phyloP scores from a whole-genome alignment of 2,797 vertebrate species.

The Acrocephalus scirpaceus region DNA sequence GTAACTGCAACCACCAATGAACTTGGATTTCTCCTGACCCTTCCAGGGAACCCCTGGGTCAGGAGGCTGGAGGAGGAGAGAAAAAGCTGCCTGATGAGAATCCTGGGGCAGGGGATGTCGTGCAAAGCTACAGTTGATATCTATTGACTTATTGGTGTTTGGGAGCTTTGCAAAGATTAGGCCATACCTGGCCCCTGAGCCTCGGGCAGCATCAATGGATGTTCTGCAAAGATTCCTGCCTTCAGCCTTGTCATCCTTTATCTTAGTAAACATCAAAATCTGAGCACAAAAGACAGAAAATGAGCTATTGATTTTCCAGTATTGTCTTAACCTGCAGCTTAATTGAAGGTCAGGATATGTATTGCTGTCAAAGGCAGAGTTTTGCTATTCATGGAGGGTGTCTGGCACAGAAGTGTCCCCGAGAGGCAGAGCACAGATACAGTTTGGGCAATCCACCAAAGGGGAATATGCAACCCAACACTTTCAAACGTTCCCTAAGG shows the following conservation, averaged over 20 bases:
- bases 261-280: slow-evolving; percentile 92
- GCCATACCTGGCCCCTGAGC: slow-evolving; percentile 64
- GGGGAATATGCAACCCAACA: slow-evolving; percentile 6
- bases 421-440: slow-evolving; percentile 36
- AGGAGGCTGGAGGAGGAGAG: not conserved
- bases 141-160: slow-evolving; percentile 54
- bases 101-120: not conserved
- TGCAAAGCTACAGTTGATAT: slow-evolving; percentile 10
- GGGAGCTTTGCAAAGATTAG: slow-evolving; percentile 64
- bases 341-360: slow-evolving; percentile 92
- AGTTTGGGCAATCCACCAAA: slow-evolving; percentile 47
- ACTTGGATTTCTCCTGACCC: not conserved
- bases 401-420: slow-evolving; percentile 67
- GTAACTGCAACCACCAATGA: not conserved
- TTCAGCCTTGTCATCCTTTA: slow-evolving; percentile 85
- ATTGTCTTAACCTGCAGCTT: slow-evolving; percentile 90
- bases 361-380: slow-evolving; percentile 81
- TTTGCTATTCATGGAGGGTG: slow-evolving; percentile 56
- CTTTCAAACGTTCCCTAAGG: not conserved
- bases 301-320: slow-evolving; percentile 93
- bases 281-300: slow-evolving; percentile 90
- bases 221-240: slow-evolving; percentile 73
- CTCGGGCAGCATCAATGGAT: slow-evolving; percentile 79
- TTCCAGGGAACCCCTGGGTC: not conserved
- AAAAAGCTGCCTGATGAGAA: not conserved